A percentile compares a stretch with the other conserved stretches of the same genome.
These are phyloP conservation scores for Pteropus rufus DNA, from an alignment of 2,797 vertebrate species.

Conservation along the genomic window DNA sequence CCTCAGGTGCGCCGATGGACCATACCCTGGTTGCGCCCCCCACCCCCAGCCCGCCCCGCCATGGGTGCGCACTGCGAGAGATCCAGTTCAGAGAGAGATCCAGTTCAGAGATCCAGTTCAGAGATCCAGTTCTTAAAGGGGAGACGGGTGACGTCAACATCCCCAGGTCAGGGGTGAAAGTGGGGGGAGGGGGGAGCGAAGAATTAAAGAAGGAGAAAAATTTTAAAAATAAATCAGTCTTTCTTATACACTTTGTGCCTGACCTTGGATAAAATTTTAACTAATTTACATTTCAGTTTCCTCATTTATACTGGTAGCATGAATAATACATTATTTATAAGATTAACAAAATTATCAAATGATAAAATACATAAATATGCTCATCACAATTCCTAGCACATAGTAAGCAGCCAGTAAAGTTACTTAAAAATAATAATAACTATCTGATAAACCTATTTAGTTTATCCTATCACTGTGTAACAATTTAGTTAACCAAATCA, in stretches of 20 bases:
- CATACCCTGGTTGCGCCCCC: too few species aligned
- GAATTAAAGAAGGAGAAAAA: too few species aligned
- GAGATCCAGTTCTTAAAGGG: too few species aligned
- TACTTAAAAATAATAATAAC: neutral
- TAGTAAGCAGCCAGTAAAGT: neutral
- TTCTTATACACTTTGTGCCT: neutral
- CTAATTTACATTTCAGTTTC: neutral
- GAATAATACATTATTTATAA: neutral
- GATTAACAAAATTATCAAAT: neutral
- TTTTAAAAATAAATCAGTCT: neutral
- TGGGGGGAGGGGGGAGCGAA: accelerated
- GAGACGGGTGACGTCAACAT: too few species aligned
- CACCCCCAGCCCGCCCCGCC: too few species aligned
- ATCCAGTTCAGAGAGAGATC: too few species aligned
- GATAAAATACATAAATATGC: neutral
- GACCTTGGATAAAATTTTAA: neutral
- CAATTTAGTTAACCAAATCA: neutral
- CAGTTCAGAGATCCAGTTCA: too few species aligned
- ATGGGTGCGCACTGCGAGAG: too few species aligned
- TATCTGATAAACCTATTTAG: neutral
- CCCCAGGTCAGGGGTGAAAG: too few species aligned
- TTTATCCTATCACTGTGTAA: neutral
- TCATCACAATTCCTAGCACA: neutral
- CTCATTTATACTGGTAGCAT: neutral
- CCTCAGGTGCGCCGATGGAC: too few species aligned